phyloP scores from a whole-genome alignment of 2,113 vertebrate genomes.

The Bucco capensis region DNA sequence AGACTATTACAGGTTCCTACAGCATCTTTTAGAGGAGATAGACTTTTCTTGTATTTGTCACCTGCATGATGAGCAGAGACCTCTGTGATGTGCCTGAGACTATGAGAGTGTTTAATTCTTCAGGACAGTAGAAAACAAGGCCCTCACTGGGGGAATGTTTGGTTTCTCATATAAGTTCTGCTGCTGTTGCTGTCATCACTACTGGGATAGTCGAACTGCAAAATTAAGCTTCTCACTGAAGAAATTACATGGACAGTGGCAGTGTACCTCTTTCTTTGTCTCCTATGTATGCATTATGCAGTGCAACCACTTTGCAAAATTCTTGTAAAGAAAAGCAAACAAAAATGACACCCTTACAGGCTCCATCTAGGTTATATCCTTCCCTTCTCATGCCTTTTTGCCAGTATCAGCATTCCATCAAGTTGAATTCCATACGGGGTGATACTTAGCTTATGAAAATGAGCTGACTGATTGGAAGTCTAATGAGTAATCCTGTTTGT shows the following conservation, averaged over 20 bases:
- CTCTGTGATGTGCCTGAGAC: rapidly evolving
- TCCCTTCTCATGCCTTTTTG: background rate
- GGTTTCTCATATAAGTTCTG: background rate
- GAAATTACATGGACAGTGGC: rapidly evolving
- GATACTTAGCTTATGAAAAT: background rate
- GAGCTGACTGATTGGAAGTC: background rate
- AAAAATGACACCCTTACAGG: background rate
- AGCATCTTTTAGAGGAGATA: background rate
- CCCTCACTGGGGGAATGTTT: background rate
- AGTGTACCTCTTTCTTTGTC: background rate
- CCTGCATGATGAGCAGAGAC: background rate
- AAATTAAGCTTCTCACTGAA: background rate
- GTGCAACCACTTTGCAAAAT: background rate
- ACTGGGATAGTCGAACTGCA: background rate
- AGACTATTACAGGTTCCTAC: background rate
- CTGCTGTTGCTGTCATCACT: background rate
- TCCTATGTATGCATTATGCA: background rate
- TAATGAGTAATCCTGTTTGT: background rate
- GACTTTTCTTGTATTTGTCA: background rate
- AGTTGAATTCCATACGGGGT: background rate
- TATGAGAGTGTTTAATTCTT: background rate
- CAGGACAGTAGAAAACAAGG: background rate
- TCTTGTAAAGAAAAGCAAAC: background rate
- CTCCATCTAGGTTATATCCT: background rate
- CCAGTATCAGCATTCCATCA: background rate